A percentile compares a stretch with the other conserved stretches of the same genome.
phyloP scores from a whole-genome alignment of 2,113 vertebrate species.

The Bombycilla garrulus region DNA sequence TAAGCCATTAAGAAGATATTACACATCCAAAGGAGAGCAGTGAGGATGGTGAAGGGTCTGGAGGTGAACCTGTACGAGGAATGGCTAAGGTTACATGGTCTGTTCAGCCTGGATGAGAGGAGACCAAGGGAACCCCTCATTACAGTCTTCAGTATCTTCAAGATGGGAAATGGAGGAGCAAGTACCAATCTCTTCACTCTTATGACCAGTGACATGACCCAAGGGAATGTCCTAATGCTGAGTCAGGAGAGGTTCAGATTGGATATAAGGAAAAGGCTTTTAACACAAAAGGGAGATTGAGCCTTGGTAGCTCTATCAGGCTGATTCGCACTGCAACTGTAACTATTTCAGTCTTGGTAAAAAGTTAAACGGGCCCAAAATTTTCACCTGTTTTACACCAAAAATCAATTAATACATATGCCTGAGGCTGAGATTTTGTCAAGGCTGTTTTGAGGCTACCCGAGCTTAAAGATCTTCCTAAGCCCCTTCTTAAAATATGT shows the following conservation, averaged over 20 bases:
- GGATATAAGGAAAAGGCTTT: not conserved
- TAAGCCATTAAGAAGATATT: not conserved
- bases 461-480: not conserved
- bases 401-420: not conserved
- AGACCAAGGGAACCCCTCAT: not conserved
- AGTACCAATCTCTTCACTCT: not conserved
- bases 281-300: not conserved
- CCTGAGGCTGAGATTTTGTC: not conserved
- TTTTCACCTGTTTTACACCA: not conserved
- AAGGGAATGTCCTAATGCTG: not conserved
- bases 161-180: not conserved
- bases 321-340: not conserved
- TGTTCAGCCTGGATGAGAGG: not conserved
- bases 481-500: not conserved
- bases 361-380: not conserved
- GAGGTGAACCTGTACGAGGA: not conserved
- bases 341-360: not conserved
- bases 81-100: fast-evolving
- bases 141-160: not conserved
- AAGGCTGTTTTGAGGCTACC: not conserved
- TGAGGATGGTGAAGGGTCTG: not conserved
- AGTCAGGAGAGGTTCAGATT: not conserved
- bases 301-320: not conserved
- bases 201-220: not conserved
- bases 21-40: not conserved